Percentiles rank a stretch among this genome's conserved stretches.
phyloP scores from a whole-genome alignment of 2,113 vertebrate genomes.

The Cacatua alba region DNA sequence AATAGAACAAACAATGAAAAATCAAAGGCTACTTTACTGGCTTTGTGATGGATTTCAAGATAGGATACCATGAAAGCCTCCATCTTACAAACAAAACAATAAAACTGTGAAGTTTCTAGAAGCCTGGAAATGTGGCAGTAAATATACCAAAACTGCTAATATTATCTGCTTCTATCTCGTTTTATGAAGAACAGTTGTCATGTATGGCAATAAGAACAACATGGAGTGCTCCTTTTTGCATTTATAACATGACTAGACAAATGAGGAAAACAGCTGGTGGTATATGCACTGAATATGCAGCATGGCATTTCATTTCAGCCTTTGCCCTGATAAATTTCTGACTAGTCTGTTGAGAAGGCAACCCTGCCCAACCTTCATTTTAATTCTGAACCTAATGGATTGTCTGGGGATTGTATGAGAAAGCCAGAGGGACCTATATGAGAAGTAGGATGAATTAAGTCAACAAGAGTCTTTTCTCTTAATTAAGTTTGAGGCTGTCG shows the following conservation, averaged over 20 bases:
- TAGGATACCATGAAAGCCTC: not conserved
- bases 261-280: not conserved
- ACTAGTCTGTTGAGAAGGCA: not conserved
- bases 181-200: not conserved
- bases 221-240: not conserved
- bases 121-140: not conserved
- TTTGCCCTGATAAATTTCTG: not conserved
- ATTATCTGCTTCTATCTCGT: not conserved
- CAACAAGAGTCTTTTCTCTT: not conserved
- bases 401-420: not conserved
- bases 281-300: not conserved
- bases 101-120: not conserved
- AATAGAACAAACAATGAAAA: conserved; percentile 1
- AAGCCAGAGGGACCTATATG: not conserved
- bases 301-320: not conserved
- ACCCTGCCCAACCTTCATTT: not conserved
- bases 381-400: not conserved
- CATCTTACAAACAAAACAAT: not conserved
- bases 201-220: not conserved
- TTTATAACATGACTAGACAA: not conserved
- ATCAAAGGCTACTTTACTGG: not conserved
- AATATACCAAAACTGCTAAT: not conserved
- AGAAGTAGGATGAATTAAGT: not conserved
- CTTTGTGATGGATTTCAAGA: not conserved
- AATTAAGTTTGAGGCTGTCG: not conserved